These are phyloP conservation scores for Parasteatoda lunata DNA, from an alignment of 2,888 invertebrate genomes.

Conservation along the genomic window DNA sequence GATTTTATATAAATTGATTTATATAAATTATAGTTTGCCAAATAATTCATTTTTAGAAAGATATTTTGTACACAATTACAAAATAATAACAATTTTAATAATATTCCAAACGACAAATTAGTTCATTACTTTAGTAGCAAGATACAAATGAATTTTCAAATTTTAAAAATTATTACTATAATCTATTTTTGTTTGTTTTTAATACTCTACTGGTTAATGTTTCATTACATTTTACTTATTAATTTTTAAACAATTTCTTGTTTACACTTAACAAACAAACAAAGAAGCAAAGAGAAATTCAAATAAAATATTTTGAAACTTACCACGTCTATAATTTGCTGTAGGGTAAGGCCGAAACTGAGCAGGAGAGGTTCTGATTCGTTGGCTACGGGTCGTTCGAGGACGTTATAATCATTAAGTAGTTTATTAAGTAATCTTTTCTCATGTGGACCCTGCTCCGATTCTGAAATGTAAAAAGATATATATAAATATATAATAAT, in stretches of 20 bases:
- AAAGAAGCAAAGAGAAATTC: neutral
- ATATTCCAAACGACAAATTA: too few relatives aligned
- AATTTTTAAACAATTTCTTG: neutral
- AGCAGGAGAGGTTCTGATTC: constrained; percentile 96
- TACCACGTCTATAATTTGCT: constrained; percentile 99
- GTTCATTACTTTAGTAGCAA: too few relatives aligned
- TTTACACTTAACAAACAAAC: neutral
- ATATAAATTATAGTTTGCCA: too few relatives aligned
- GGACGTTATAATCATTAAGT: constrained; percentile 93
- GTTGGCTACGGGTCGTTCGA: constrained; percentile 95
- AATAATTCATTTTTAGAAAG: too few relatives aligned
- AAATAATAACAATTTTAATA: too few relatives aligned
- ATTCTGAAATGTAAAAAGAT: constrained; percentile 48
- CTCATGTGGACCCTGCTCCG: constrained; percentile 84
- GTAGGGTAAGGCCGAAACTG: constrained; percentile 96
- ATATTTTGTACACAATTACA: too few relatives aligned
- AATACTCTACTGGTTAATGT: too few relatives aligned
- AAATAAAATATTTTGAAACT: constrained; percentile 74
- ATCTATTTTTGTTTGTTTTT: too few relatives aligned
- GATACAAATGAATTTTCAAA: too few relatives aligned
- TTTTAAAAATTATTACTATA: too few relatives aligned
- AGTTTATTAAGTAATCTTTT: constrained; percentile 93
- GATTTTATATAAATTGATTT: too few relatives aligned
- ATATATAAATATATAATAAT: neutral
- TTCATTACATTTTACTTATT: neutral